Evolutionary conservation across 2,888 invertebrate species (phyloP).

Genomic region (Synanthedon tipuliformis): DNA sequence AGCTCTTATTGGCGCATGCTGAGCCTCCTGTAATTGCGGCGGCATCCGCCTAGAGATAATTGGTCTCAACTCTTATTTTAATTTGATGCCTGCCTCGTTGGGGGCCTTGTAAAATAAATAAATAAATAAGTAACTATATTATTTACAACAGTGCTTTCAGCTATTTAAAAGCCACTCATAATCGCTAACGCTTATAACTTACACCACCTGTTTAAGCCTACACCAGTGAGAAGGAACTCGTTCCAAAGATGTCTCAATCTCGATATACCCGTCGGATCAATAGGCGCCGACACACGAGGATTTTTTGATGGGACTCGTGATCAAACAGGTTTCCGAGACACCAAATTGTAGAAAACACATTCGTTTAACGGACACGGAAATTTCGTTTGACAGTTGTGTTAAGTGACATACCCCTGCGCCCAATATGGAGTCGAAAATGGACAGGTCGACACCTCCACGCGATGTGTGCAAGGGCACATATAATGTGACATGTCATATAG

Average conservation of each 20-base stretch:
- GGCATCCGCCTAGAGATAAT: too few species aligned
- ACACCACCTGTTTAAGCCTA: slow-evolving; percentile 17
- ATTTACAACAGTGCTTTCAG: background rate
- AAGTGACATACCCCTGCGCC: background rate
- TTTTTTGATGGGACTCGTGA: slow-evolving; percentile 52
- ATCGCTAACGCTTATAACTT: slow-evolving; percentile 7
- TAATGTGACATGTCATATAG: background rate
- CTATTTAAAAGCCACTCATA: background rate
- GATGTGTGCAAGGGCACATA: slow-evolving; percentile 1
- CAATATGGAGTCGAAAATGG: background rate
- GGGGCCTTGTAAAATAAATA: too few species aligned
- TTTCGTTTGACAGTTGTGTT: background rate
- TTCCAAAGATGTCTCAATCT: slow-evolving; percentile 66
- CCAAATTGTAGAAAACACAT: slow-evolving; percentile 24
- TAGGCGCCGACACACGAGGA: slow-evolving; percentile 46
- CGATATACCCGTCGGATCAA: slow-evolving; percentile 54
- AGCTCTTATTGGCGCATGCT: too few species aligned
- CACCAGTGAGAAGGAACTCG: slow-evolving; percentile 47
- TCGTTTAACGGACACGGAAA: background rate
- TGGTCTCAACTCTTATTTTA: too few species aligned
- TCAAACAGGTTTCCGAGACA: slow-evolving; percentile 48
- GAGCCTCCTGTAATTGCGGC: too few species aligned
- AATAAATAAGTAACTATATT: too few species aligned
- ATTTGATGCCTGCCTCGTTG: too few species aligned
- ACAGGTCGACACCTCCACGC: slow-evolving; percentile 2